Percentiles rank a stretch among this genome's conserved stretches.
Evolutionary conservation across 2,888 invertebrate species (phyloP).

Genomic region (Rhamnusium bicolor): DNA sequence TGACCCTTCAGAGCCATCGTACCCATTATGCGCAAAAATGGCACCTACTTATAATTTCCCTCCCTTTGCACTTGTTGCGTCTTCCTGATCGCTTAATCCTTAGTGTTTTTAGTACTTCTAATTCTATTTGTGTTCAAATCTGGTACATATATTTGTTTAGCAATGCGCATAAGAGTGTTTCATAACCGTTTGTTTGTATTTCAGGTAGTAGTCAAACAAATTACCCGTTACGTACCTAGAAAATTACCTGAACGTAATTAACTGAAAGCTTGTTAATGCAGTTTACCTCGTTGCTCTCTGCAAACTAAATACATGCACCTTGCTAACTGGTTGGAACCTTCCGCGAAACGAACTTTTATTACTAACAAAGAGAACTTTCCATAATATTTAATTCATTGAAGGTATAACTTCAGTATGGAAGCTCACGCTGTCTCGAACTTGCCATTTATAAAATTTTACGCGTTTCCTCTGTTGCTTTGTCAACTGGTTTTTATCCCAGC

Average conservation of each 20-base stretch:
- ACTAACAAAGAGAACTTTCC: background rate
- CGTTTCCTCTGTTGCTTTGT: background rate
- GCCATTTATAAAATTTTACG: background rate
- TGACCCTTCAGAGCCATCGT: too few species aligned
- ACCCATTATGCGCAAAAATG: too few species aligned
- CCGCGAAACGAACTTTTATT: background rate
- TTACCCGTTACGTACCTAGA: background rate
- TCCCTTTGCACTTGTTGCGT: too few species aligned
- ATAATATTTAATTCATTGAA: background rate
- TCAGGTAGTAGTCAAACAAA: background rate
- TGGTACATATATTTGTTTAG: background rate
- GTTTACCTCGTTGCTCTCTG: background rate
- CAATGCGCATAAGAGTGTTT: background rate
- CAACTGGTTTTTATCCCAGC: background rate
- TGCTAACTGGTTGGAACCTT: background rate
- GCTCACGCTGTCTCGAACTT: background rate
- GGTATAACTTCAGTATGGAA: background rate
- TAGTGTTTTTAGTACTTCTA: background rate
- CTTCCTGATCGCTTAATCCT: too few species aligned
- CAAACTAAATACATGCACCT: background rate
- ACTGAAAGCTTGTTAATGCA: too few species aligned
- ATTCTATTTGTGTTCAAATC: background rate
- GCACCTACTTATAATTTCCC: too few species aligned
- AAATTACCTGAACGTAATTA: background rate
- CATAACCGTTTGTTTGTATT: too few species aligned